Conservation (phyloP, 2,888 invertebrate species). For the Acleris holmiana region DNA sequence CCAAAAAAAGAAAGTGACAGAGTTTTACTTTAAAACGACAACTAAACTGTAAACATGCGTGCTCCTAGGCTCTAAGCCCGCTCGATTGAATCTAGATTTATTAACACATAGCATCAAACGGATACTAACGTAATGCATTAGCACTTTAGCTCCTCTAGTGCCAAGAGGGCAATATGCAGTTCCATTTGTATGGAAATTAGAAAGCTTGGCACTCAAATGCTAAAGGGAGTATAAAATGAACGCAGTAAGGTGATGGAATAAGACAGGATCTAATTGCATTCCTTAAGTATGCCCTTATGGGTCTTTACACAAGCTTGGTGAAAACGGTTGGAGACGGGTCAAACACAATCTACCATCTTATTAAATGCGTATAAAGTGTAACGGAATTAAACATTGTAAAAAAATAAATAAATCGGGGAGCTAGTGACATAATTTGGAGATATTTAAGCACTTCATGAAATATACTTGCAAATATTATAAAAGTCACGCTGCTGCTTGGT, state of each 20-base stretch:
- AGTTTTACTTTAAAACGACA: not conserved
- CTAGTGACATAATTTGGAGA: too few species aligned
- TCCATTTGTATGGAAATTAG: too few species aligned
- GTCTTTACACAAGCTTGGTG: not conserved
- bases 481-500: too few species aligned
- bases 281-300: not conserved
- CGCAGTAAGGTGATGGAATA: not conserved
- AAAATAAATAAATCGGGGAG: too few species aligned
- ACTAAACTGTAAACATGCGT: not conserved
- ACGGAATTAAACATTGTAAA: too few species aligned
- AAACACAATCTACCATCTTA: not conserved
- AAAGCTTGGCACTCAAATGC: too few species aligned
- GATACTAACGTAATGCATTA: not conserved
- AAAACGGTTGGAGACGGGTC: not conserved
- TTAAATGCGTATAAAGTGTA: too few species aligned
- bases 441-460: too few species aligned
- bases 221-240: not conserved
- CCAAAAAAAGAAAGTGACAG: too few species aligned
- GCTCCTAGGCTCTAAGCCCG: not conserved
- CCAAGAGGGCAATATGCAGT: too few species aligned
- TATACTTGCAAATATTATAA: too few species aligned
- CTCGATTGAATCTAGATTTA: conserved; percentile 3
- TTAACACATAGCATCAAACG: not conserved
- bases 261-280: not conserved
- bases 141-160: not conserved